Base-by-base conservation (phyloP, 2,797 vertebrate genomes). In the Smutsia temminckii region DNA sequence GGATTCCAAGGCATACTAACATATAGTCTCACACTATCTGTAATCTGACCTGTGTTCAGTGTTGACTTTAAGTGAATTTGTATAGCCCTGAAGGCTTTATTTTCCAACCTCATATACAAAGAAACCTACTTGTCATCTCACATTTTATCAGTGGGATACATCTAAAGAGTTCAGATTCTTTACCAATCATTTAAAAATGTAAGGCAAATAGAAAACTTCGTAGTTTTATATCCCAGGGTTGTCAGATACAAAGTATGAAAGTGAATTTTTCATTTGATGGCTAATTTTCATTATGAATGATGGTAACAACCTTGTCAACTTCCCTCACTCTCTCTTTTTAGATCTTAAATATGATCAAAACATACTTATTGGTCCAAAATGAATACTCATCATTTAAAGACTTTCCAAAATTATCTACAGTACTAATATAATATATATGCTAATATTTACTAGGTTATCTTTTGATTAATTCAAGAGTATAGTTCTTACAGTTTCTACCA, bases 191-290 rank as follows among this genome's bases (percentile, higher is more conserved):
- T 9, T 66, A 34, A 68, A 90, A 91, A 80, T 63, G 46, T 42
- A 77, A 94, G 51, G 27, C 9, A 75, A 61, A 16, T 61, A 25
- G 6, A 91, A 86, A 71, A n/a, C 10, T 71, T 85, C 34, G 74
- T 14, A 93, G 49, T 75, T 74, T 93, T 21, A 21, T 74, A 13
- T 46, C 21, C 20, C 66, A 23, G 20, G 57, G 8, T 85, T 79
- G 29, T 85, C 46, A 94, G 23, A 89, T 25, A 64, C 69, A 91
- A 91, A 88, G 40, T 78, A 46, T 71, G 57, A 83, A 87, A 34
- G n/a, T 74, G 17, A 93, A 91, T 49, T 96, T 46, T 46, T 46
- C 46, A 46, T 46, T 10, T 46, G 10, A 71, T 42, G 75, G n/a
- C 78, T 66, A 21, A 53, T 49, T 71, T 89, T 79, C 7, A 66